Evolutionary conservation across 2,888 invertebrate species (phyloP).

Genomic region (Drosophila ustulata): DNA sequence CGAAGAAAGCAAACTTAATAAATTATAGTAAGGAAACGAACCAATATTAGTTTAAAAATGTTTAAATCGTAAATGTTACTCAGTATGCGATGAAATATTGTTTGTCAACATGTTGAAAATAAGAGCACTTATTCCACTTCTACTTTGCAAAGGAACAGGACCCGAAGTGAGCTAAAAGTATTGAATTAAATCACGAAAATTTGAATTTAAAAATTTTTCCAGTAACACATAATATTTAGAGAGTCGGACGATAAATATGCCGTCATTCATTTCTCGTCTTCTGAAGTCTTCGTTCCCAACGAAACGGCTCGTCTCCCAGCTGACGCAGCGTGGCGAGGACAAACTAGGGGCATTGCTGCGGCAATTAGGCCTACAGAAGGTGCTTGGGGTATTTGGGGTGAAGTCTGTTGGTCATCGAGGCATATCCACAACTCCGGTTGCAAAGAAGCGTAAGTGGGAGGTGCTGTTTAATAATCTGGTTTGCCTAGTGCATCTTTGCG

Average conservation of each 20-base stretch:
- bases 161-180: slow-evolving; percentile 3
- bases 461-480: not conserved
- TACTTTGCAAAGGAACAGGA: slow-evolving; percentile 14
- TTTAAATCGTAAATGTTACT: not conserved
- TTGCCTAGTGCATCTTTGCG: not conserved
- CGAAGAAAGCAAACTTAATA: slow-evolving; percentile 18
- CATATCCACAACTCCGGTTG: slow-evolving; percentile 51
- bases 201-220: slow-evolving; percentile 3
- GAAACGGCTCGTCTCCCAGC: slow-evolving; percentile 66
- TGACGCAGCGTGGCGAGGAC: slow-evolving; percentile 57
- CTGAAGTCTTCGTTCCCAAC: slow-evolving; percentile 45
- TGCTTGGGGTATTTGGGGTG: slow-evolving; percentile 20
- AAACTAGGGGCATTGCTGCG: slow-evolving; percentile 44
- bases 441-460: slow-evolving; percentile 50
- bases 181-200: slow-evolving; percentile 4
- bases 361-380: slow-evolving; percentile 44
- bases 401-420: slow-evolving; percentile 35
- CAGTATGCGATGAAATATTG: not conserved
- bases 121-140: slow-evolving; percentile 19
- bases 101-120: not conserved
- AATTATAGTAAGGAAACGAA: not conserved
- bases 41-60: not conserved
- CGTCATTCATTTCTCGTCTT: slow-evolving; percentile 59
- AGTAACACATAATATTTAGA: not conserved
- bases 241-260: slow-evolving; percentile 36